A percentile compares a stretch with the other conserved stretches of the same genome.
Conservation (phyloP, 2,113 vertebrate genomes). For the Chaetorhynchus papuensis region DNA sequence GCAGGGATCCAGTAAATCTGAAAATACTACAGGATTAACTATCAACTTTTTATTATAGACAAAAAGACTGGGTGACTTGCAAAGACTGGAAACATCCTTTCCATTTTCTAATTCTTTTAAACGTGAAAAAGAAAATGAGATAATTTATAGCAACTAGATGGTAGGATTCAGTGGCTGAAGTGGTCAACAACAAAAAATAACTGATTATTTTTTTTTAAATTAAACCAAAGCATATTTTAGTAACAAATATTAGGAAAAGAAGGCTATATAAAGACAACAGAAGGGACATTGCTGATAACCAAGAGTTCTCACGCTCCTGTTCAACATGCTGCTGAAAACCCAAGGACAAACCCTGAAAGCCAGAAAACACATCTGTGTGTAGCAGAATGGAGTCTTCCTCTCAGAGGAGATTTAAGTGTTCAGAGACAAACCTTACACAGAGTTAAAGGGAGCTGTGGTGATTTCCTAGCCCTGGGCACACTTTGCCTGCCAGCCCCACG, state of each 20-base stretch:
- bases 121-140: not conserved
- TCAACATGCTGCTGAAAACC: accelerated
- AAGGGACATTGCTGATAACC: accelerated
- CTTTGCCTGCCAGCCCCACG: not conserved
- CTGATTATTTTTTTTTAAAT: not conserved
- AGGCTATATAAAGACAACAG: accelerated
- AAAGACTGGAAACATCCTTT: not conserved
- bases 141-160: not conserved
- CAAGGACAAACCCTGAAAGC: not conserved
- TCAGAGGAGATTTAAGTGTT: not conserved
- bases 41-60: not conserved
- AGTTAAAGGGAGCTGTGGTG: not conserved
- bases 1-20: not conserved
- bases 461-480: not conserved
- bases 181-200: not conserved
- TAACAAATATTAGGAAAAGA: not conserved
- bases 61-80: not conserved
- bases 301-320: not conserved
- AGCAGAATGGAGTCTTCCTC: not conserved
- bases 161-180: not conserved
- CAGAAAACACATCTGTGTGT: not conserved
- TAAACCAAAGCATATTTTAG: not conserved
- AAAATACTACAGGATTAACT: not conserved
- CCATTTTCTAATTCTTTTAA: not conserved
- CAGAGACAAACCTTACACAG: not conserved